phyloP scores from a whole-genome alignment of 2,797 vertebrate genomes.

The Hyperoplus immaculatus region DNA sequence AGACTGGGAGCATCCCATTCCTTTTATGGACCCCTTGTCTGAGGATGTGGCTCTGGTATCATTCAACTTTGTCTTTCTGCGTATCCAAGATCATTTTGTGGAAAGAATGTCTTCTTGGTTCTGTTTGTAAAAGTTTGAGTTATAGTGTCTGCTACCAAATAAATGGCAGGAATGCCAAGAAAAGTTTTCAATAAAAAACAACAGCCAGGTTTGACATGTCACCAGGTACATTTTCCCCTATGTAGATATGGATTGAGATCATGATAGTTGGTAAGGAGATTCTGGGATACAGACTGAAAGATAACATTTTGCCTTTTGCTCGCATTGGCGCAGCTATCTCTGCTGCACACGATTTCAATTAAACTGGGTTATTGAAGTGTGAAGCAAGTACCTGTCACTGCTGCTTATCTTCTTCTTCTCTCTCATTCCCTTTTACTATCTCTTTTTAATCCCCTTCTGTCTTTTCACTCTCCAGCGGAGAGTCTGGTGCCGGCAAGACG shows the following conservation, averaged over 20 bases:
- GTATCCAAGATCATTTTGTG: constrained; percentile 48
- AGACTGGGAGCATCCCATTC: constrained; percentile 63
- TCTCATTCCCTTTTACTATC: constrained; percentile 27
- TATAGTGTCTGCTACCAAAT: background rate
- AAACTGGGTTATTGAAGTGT: constrained; percentile 64
- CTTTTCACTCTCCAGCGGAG: constrained; percentile 86
- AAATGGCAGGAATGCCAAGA: background rate
- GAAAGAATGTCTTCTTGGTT: constrained; percentile 22
- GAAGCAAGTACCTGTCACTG: constrained; percentile 57
- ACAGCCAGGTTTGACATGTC: background rate
- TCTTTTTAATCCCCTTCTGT: constrained; percentile 37
- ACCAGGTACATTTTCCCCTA: background rate
- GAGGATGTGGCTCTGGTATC: constrained; percentile 59
- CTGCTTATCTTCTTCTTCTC: constrained; percentile 44
- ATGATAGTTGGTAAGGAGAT: constrained; percentile 9
- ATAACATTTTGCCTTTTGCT: constrained; percentile 54
- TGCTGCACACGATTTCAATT: constrained; percentile 66
- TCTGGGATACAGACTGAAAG: constrained; percentile 28
- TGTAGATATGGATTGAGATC: background rate
- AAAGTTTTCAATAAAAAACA: background rate
- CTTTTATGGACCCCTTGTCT: constrained; percentile 78
- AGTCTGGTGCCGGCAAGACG: constrained; percentile 98
- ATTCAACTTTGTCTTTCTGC: constrained; percentile 57
- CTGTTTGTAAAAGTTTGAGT: constrained; percentile 38
- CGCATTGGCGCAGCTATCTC: constrained; percentile 34